phyloP scores from a whole-genome alignment of 2,113 vertebrate species.

The Etheostoma cragini region DNA sequence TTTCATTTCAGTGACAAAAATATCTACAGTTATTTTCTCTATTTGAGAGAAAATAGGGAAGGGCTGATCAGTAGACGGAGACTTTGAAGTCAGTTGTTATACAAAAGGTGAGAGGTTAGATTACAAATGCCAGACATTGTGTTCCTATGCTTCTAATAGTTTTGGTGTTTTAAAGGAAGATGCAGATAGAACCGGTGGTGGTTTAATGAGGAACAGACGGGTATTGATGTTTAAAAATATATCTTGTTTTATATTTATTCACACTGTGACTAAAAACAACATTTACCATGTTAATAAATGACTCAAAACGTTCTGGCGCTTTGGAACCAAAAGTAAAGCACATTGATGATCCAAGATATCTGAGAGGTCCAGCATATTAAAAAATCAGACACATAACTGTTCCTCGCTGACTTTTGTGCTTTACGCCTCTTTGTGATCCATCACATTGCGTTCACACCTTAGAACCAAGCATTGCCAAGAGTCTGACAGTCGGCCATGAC shows the following conservation, averaged over 20 bases:
- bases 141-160: constrained; percentile 44
- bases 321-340: neutral
- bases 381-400: neutral
- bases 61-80: constrained; percentile 38
- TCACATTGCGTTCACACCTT: too few relatives aligned
- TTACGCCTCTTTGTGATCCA: neutral
- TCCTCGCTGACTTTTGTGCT: constrained; percentile 14
- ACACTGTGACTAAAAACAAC: neutral
- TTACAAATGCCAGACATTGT: constrained; percentile 58
- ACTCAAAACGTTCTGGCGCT: neutral
- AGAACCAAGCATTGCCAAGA: constrained; percentile 6
- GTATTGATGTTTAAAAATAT: constrained; percentile 29
- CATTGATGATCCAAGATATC: neutral
- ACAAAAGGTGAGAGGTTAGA: constrained; percentile 57
- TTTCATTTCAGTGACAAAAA: constrained; percentile 46
- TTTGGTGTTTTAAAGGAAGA: constrained; percentile 46
- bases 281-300: neutral
- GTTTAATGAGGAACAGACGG: constrained; percentile 51
- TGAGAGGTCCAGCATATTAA: neutral
- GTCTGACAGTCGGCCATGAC: constrained; percentile 43
- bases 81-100: constrained; percentile 67
- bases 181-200: constrained; percentile 19
- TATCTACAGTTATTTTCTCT: constrained; percentile 36
- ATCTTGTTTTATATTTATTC: constrained; percentile 21
- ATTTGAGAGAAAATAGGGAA: constrained; percentile 37